Percentiles rank a stretch among this genome's conserved stretches.
phyloP scores from a whole-genome alignment of 2,797 vertebrate genomes.

The Sebastes vulpes region DNA sequence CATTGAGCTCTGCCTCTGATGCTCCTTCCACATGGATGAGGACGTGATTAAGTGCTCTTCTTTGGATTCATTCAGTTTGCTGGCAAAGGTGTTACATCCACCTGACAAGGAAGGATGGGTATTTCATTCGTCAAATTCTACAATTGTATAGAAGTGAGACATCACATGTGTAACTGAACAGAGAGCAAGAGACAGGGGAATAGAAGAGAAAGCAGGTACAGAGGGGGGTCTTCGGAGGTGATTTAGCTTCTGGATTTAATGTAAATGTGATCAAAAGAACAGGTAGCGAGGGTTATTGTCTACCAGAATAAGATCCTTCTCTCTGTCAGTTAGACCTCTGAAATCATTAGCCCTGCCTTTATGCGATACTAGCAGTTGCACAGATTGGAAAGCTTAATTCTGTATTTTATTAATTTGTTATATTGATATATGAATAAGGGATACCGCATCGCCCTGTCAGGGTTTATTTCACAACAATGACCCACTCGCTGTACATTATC shows the following conservation, averaged over 20 bases:
- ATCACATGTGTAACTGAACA: slow-evolving; percentile 58
- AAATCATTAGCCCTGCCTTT: slow-evolving; percentile 15
- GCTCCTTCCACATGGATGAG: slow-evolving; percentile 48
- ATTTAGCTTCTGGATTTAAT: slow-evolving; percentile 54
- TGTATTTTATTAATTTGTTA: neutral
- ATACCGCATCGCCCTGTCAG: too few relatives aligned
- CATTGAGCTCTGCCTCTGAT: slow-evolving; percentile 10
- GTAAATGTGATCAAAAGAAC: slow-evolving; percentile 60
- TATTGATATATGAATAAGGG: neutral
- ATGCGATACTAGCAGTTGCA: neutral
- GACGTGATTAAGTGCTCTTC: slow-evolving; percentile 58
- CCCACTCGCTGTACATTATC: too few relatives aligned
- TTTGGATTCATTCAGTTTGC: slow-evolving; percentile 48
- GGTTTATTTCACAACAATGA: too few relatives aligned
- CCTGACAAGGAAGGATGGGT: slow-evolving; percentile 56
- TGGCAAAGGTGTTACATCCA: slow-evolving; percentile 58
- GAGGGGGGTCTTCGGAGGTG: slow-evolving; percentile 13
- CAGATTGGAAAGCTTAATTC: neutral
- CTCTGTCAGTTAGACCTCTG: slow-evolving; percentile 25
- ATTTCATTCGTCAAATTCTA: slow-evolving; percentile 55
- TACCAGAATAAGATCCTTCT: slow-evolving; percentile 31
- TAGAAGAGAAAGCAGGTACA: slow-evolving; percentile 53
- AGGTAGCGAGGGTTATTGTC: slow-evolving; percentile 47
- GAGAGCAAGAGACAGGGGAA: slow-evolving; percentile 57
- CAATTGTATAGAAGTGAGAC: slow-evolving; percentile 45